phyloP scores from a whole-genome alignment of 1,140 invertebrate genomes.

The Cydia strobilella region DNA sequence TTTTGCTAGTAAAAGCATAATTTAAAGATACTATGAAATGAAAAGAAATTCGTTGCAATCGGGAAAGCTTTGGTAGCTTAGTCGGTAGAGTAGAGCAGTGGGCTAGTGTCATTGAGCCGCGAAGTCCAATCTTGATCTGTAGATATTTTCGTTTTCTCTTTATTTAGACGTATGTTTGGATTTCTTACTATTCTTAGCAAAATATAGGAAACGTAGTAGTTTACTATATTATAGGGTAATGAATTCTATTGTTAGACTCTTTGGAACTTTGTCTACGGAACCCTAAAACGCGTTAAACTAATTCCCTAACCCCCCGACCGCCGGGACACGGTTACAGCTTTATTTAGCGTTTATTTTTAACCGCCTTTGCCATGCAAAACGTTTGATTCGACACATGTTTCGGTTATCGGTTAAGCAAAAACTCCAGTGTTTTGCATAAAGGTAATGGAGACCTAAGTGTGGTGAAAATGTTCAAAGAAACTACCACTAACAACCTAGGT shows the following conservation, averaged over 20 bases:
- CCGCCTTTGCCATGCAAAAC: constrained; percentile 30
- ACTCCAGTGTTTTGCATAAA: constrained; percentile 3
- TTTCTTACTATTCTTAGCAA: too few species aligned
- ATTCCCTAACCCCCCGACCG: constrained; percentile 18
- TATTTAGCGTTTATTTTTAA: constrained; percentile 27
- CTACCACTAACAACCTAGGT: not conserved
- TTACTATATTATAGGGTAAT: not conserved
- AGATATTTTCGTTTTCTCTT: too few species aligned
- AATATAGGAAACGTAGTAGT: too few species aligned
- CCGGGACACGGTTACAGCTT: constrained; percentile 9
- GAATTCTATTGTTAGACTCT: not conserved
- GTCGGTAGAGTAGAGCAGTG: too few species aligned
- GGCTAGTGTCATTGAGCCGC: too few species aligned
- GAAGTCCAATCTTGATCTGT: too few species aligned
- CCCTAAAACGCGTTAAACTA: constrained; percentile 16
- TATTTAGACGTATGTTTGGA: too few species aligned
- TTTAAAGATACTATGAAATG: too few species aligned
- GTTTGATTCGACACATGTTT: constrained; percentile 26
- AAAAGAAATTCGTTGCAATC: too few species aligned
- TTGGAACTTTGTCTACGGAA: not conserved
- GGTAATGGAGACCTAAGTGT: constrained; percentile 4
- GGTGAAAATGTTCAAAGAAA: not conserved
- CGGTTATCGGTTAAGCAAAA: constrained; percentile 20
- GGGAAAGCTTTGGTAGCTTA: too few species aligned
- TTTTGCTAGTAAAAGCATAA: too few species aligned